Evolutionary conservation across 2,888 invertebrate genomes (phyloP), one percentile per base, ranked within the genome.

Genomic region (Cynaeus angustus): DNA sequence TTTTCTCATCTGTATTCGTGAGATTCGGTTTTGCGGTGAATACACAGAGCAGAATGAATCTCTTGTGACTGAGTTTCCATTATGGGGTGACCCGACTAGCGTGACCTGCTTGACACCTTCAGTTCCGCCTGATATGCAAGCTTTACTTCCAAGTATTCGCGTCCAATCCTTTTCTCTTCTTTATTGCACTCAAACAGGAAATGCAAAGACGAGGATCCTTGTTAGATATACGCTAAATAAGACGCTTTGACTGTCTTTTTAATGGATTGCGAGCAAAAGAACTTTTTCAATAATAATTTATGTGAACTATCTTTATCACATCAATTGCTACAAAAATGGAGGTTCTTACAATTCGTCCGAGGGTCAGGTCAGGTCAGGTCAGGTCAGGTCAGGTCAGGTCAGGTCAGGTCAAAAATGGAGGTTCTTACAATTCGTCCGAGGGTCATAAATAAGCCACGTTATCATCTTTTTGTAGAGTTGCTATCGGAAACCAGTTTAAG

Each of bases 31-130:
- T 72, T 72, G 72, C 52, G 59, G 70, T 64, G 69, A 62, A 74
- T 67, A 71, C 68, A 67, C 68, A 46, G 70, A 70, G 48, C 61
- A 55, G 69, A 73, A 73, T 73, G 74, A 73, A 73, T 72, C 73
- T 75, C 72, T 68, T 58, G 73, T 69, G 73, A 64, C 70, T 66
- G 64, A 58, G 68, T 72, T 73, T 74, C 71, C 74, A 74, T 74
- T 73, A 74, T 67, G 52, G 70, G 68, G 61, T 53, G 71, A 59
- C 59, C 66, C 68, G 71, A 70, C 67, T 72, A 62, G 68, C 71
- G 67, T 71, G 73, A 72, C 72, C 72, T 70, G 68, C 66, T 71
- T 73, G 71, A 71, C 72, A 74, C 74, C 74, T 72, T 73, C 72
- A 69, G 67, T 72, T 71, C 72, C 56, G 65, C 38, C 69, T 72